Conservation (phyloP, 1,140 invertebrate species). For the Brachystomella parvula region DNA sequence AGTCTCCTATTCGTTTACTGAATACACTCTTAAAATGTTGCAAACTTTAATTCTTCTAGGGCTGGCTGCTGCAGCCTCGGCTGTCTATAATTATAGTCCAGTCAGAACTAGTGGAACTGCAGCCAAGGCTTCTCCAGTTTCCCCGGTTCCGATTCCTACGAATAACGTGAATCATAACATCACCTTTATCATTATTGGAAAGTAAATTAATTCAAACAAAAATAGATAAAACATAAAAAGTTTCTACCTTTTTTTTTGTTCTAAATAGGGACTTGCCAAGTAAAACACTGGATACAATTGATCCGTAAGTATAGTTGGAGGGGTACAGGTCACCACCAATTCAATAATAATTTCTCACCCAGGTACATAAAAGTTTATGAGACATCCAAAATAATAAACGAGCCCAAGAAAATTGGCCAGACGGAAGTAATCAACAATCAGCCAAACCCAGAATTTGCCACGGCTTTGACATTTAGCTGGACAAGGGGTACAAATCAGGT, state of each 20-base stretch:
- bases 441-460: constrained; percentile 3
- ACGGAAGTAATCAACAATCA: neutral
- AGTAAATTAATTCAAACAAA: neutral
- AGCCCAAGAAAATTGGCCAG: neutral
- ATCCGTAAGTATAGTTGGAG: too few species aligned
- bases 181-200: neutral
- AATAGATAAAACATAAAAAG: neutral
- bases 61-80: neutral
- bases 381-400: neutral
- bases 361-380: neutral
- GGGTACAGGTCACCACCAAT: too few species aligned
- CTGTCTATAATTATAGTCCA: neutral
- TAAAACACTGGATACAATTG: neutral
- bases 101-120: too few species aligned
- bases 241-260: neutral
- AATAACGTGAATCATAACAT: neutral
- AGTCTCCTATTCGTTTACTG: too few species aligned
- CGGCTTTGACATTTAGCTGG: neutral
- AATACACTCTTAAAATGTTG: neutral
- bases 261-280: neutral
- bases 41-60: neutral
- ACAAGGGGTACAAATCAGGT: neutral
- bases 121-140: neutral
- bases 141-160: neutral
- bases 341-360: too few species aligned